A percentile compares a stretch with the other conserved stretches of the same genome.
Conservation (phyloP, 2,797 vertebrate species). For the Pogonophryne albipinna region DNA sequence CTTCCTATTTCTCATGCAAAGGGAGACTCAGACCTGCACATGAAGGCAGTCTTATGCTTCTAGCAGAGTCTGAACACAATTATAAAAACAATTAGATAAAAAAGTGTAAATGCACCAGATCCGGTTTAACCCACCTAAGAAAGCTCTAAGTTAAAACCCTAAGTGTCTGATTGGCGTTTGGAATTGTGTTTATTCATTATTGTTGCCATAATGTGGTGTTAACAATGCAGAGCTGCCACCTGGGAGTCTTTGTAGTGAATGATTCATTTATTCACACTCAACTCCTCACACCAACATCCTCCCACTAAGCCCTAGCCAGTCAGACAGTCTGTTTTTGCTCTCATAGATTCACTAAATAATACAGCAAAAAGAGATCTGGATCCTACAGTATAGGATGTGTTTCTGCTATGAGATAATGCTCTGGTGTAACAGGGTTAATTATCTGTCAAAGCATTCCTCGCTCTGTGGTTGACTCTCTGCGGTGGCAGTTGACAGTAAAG, state of each 20-base stretch:
- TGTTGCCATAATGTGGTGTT: not conserved
- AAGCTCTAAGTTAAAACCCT: constrained; percentile 5
- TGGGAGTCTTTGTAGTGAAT: constrained; percentile 1
- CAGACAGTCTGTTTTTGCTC: not conserved
- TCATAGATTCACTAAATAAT: constrained; percentile 1
- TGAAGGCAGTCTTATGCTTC: constrained; percentile 15
- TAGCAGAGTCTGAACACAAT: constrained; percentile 11
- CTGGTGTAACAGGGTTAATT: constrained; percentile 26
- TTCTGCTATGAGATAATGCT: constrained; percentile 11
- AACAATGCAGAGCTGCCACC: constrained; percentile 3
- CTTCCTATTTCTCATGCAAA: constrained; percentile 11
- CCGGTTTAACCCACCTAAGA: not conserved
- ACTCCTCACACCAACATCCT: not conserved
- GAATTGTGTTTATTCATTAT: not conserved
- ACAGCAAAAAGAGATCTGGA: not conserved
- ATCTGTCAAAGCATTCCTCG: constrained; percentile 23
- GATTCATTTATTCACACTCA: not conserved
- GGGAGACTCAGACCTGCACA: constrained; percentile 16
- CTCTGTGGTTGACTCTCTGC: constrained; percentile 11
- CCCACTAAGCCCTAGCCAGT: not conserved
- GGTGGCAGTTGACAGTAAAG: constrained; percentile 7
- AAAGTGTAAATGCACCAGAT: constrained; percentile 28
- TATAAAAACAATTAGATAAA: constrained; percentile 9
- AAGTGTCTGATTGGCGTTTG: not conserved
- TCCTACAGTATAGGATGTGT: not conserved